Conservation (phyloP, 2,113 vertebrate species). For the Dinomys branickii region DNA sequence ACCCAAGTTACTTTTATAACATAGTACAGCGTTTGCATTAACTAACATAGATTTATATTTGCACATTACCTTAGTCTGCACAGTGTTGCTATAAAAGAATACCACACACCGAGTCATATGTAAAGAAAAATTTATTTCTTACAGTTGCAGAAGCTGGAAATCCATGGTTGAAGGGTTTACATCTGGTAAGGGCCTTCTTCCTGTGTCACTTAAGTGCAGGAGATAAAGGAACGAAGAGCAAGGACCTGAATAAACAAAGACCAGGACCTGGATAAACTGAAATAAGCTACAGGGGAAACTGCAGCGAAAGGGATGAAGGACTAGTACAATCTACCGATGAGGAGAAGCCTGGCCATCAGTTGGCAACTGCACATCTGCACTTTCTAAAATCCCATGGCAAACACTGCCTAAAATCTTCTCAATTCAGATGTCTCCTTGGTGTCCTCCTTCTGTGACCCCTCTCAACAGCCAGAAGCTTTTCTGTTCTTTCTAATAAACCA, state of each 20-base stretch:
- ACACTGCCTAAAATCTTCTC: neutral
- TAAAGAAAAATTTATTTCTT: neutral
- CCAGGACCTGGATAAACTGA: neutral
- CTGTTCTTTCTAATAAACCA: neutral
- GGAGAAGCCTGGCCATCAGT: neutral
- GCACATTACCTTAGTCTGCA: neutral
- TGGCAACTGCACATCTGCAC: neutral
- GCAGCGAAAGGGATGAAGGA: neutral
- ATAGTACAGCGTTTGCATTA: neutral
- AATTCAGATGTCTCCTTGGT: neutral
- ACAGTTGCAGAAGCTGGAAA: neutral
- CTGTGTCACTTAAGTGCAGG: neutral
- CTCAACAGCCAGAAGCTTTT: neutral
- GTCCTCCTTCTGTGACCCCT: neutral
- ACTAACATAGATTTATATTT: neutral
- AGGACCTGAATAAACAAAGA: neutral
- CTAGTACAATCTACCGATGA: neutral
- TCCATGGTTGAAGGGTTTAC: neutral
- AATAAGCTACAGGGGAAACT: neutral
- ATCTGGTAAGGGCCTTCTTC: too few species aligned
- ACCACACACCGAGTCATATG: neutral
- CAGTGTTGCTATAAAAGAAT: neutral
- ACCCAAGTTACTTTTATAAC: neutral
- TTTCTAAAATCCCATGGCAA: neutral
- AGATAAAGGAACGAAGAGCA: neutral